Conservation (phyloP, 1,140 invertebrate species). For the Macrostomum lignano region DNA sequence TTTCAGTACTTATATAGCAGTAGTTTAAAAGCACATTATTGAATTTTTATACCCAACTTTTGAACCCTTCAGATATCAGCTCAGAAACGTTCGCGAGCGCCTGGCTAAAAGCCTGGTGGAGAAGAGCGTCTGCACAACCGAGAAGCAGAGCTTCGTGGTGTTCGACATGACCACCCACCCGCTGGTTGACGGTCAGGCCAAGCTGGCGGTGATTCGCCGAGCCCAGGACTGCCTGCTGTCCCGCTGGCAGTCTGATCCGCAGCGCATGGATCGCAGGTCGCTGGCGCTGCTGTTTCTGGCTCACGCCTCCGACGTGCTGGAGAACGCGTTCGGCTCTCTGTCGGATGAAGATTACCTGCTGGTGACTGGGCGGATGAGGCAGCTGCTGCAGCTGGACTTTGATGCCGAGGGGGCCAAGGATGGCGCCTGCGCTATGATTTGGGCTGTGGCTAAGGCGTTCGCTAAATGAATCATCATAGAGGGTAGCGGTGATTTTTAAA, state of each 20-base stretch:
- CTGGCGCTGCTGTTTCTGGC: slow-evolving; percentile 71
- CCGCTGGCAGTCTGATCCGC: slow-evolving; percentile 86
- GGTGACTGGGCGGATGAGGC: slow-evolving; percentile 75
- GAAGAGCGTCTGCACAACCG: slow-evolving; percentile 95
- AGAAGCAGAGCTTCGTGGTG: slow-evolving; percentile 95
- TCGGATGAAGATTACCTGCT: slow-evolving; percentile 95
- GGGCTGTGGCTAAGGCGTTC: too few species aligned
- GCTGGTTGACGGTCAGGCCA: slow-evolving; percentile 70
- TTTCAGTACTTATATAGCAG: too few species aligned
- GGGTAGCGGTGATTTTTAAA: too few species aligned
- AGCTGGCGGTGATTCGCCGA: slow-evolving; percentile 74
- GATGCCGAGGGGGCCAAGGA: slow-evolving; percentile 58
- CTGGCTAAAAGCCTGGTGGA: slow-evolving; percentile 96
- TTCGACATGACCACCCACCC: slow-evolving; percentile 99
- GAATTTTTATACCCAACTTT: too few species aligned
- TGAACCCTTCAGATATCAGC: slow-evolving; percentile 74
- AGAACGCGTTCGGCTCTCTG: slow-evolving; percentile 94
- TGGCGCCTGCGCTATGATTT: slow-evolving; percentile 47
- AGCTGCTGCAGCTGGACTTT: slow-evolving; percentile 76
- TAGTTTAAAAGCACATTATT: too few species aligned
- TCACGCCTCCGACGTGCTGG: slow-evolving; percentile 85
- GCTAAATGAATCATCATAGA: too few species aligned
- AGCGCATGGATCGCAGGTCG: slow-evolving; percentile 75
- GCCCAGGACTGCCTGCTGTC: slow-evolving; percentile 77
- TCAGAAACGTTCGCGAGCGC: slow-evolving; percentile 90